These are phyloP conservation scores for Neoniphon sammara DNA, from an alignment of 2,797 vertebrate genomes.

Conservation along the genomic window DNA sequence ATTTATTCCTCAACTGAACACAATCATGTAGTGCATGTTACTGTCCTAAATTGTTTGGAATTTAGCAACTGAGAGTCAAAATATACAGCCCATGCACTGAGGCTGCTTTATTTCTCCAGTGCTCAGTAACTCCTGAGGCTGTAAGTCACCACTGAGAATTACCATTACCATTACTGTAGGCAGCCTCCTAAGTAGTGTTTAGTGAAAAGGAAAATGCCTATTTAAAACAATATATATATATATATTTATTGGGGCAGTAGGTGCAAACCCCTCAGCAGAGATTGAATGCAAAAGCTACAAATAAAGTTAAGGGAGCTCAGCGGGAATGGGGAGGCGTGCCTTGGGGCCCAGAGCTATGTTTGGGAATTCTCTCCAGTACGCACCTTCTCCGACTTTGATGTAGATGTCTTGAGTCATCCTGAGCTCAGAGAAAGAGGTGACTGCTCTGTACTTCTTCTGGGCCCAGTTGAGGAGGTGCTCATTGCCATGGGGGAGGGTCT, in stretches of 20 bases:
- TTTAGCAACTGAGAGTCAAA: not conserved
- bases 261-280: conserved; percentile 45
- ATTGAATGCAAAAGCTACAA: conserved; percentile 57
- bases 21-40: no score
- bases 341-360: conserved; percentile 54
- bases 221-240: conserved; percentile 36
- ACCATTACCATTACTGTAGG: conserved; percentile 31
- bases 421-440: conserved; percentile 98
- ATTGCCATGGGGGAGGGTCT: conserved; percentile 88
- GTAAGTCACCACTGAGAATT: conserved; percentile 30
- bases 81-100: conserved; percentile 13
- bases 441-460: conserved; percentile 88
- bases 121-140: conserved; percentile 23
- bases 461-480: conserved; percentile 93
- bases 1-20: no score
- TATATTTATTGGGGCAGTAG: conserved; percentile 30
- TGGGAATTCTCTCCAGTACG: conserved; percentile 60
- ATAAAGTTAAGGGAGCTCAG: conserved; percentile 54
- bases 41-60: not conserved
- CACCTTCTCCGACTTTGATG: conserved; percentile 99
- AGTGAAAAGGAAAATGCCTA: conserved; percentile 32
- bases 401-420: conserved; percentile 92
- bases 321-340: conserved; percentile 39
- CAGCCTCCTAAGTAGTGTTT: conserved; percentile 28
- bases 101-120: conserved; percentile 38